Conservation (phyloP, 2,797 vertebrate species). For the Ambastaia sidthimunki region DNA sequence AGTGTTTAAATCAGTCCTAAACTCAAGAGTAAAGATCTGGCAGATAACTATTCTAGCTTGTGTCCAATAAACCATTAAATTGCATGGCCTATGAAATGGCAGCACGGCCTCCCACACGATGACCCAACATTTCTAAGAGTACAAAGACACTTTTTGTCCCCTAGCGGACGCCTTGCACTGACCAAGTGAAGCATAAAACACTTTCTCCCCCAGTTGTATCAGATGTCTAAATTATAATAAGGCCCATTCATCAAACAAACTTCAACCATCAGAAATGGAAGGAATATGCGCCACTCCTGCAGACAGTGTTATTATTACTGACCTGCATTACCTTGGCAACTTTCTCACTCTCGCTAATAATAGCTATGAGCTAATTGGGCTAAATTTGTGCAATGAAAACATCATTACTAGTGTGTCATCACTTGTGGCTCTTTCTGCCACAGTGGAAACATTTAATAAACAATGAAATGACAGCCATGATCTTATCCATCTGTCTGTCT, state of each 20-base stretch:
- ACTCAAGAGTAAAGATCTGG: conserved; percentile 22
- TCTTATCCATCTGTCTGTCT: neutral
- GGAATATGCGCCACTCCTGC: conserved; percentile 26
- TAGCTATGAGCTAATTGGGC: conserved; percentile 40
- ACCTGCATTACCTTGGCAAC: conserved; percentile 56
- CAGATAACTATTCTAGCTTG: conserved; percentile 34
- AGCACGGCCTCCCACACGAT: conserved; percentile 42
- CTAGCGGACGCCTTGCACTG: conserved; percentile 50
- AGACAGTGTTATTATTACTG: conserved; percentile 42
- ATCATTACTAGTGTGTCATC: conserved; percentile 14
- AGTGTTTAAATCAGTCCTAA: neutral
- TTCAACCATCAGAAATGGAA: conserved; percentile 39
- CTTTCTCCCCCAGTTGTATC: conserved; percentile 49
- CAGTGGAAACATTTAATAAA: conserved; percentile 16
- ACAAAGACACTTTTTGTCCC: conserved; percentile 52
- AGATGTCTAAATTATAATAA: conserved; percentile 62
- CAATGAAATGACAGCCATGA: conserved; percentile 10
- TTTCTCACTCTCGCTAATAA: conserved; percentile 30
- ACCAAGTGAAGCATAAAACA: conserved; percentile 54
- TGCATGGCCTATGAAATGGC: conserved; percentile 45
- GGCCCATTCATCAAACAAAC: conserved; percentile 59
- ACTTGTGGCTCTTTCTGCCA: neutral
- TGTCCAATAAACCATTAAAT: conserved; percentile 60
- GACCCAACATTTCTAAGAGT: conserved; percentile 45
- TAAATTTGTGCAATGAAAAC: conserved; percentile 36